phyloP scores from a whole-genome alignment of 1,140 invertebrate species.

The Procambarus virginalis region DNA sequence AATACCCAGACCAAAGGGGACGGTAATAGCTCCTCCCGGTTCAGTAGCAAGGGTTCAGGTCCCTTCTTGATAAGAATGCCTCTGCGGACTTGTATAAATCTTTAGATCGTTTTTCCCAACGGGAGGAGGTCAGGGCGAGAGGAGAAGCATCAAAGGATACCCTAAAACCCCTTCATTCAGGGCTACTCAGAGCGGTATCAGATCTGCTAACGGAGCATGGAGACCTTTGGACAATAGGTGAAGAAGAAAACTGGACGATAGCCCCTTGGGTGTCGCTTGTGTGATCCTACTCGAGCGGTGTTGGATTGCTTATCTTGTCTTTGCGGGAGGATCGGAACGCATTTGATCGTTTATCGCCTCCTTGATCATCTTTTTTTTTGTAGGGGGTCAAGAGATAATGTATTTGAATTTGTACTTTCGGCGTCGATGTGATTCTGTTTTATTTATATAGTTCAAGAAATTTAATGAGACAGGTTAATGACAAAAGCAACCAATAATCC shows the following conservation, averaged over 20 bases:
- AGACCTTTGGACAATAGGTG: conserved; percentile 35
- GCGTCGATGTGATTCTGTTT: too few relatives aligned
- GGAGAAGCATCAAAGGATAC: conserved; percentile 12
- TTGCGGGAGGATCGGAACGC: background rate
- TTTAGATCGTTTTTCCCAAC: background rate
- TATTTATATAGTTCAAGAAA: too few relatives aligned
- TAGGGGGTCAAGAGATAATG: background rate
- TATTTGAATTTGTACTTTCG: too few relatives aligned
- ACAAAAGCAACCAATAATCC: too few relatives aligned
- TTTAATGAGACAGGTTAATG: too few relatives aligned
- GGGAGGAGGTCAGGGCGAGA: conserved; percentile 32
- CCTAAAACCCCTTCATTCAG: conserved; percentile 21
- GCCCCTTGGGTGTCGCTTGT: background rate
- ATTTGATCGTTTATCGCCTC: conserved; percentile 3
- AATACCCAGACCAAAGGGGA: too few relatives aligned
- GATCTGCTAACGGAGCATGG: conserved; percentile 36
- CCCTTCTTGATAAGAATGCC: background rate
- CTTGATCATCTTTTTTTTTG: background rate
- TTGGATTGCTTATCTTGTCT: conserved; percentile 26
- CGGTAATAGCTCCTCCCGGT: background rate
- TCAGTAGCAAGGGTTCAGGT: background rate
- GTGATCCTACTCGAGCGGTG: background rate
- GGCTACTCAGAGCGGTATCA: conserved; percentile 8
- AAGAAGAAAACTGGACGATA: conserved; percentile 27
- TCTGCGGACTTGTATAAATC: background rate